Conservation (phyloP, 2,113 vertebrate genomes). For the Brachyistius frenatus region DNA sequence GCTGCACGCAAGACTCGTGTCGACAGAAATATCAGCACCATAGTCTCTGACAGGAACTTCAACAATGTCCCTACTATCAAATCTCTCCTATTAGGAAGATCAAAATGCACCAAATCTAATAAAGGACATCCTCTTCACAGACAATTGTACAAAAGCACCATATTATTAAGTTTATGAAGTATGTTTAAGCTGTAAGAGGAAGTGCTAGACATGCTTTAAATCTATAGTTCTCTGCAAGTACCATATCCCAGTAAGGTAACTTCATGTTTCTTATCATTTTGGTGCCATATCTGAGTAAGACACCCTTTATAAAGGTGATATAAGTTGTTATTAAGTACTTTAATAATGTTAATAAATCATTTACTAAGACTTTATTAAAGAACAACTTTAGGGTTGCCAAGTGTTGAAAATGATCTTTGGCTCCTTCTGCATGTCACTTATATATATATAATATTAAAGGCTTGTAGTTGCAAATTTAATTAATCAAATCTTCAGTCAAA, state of each 20-base stretch:
- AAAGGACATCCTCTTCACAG: conserved; percentile 60
- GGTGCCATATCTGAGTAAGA: conserved; percentile 16
- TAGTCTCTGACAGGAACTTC: conserved; percentile 60
- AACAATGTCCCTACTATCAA: conserved; percentile 65
- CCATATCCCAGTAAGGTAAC: conserved; percentile 41
- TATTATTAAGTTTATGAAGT: conserved; percentile 50
- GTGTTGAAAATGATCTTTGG: neutral
- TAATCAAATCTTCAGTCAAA: neutral
- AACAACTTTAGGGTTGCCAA: neutral
- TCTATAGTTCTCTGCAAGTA: conserved; percentile 59
- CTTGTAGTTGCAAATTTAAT: neutral
- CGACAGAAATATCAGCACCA: conserved; percentile 33
- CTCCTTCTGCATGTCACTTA: neutral
- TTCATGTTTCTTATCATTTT: conserved; percentile 35
- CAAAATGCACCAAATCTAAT: conserved; percentile 58
- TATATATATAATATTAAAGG: neutral
- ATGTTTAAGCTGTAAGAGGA: conserved; percentile 60
- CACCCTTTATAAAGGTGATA: neutral
- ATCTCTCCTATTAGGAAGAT: conserved; percentile 69
- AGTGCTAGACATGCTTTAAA: conserved; percentile 60
- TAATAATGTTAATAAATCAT: conserved; percentile 1
- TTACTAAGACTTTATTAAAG: conserved; percentile 1
- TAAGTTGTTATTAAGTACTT: neutral
- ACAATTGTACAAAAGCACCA: conserved; percentile 55
- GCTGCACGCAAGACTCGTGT: conserved; percentile 14